Percentiles rank a stretch among this genome's conserved stretches.
Conservation (phyloP, 2,797 vertebrate genomes). For the Phoebastria nigripes region DNA sequence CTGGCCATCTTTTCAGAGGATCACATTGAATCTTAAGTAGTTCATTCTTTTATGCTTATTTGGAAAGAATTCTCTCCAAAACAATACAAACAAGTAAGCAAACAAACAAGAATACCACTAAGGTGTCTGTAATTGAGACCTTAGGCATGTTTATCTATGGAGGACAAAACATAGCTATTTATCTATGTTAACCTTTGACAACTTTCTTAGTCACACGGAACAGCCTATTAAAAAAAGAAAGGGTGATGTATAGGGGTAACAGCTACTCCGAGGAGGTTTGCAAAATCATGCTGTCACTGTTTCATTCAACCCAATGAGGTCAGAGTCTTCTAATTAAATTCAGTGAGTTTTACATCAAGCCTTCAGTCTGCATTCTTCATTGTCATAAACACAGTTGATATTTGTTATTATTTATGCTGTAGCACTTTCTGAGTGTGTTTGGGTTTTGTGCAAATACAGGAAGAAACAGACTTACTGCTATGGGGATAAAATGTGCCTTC, state of each 20-base stretch:
- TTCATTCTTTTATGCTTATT: not conserved
- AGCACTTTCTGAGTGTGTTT: not conserved
- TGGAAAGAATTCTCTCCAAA: slow-evolving; percentile 12
- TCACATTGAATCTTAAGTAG: not conserved
- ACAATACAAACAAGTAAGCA: not conserved
- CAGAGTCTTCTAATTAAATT: slow-evolving; percentile 27
- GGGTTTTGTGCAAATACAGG: not conserved
- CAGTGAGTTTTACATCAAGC: not conserved
- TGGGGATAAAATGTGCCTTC: not conserved
- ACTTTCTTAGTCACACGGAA: slow-evolving; percentile 37
- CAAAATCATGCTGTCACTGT: not conserved
- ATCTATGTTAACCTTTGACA: slow-evolving; percentile 50
- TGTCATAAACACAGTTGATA: slow-evolving; percentile 16
- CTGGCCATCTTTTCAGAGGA: not conserved
- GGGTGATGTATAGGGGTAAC: not conserved
- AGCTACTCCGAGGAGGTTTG: not conserved
- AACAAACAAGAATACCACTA: not conserved
- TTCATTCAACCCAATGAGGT: slow-evolving; percentile 4
- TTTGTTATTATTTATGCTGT: slow-evolving; percentile 13
- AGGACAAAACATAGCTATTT: slow-evolving; percentile 17
- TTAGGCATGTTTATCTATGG: slow-evolving; percentile 14
- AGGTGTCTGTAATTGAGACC: slow-evolving; percentile 18
- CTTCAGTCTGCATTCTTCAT: not conserved
- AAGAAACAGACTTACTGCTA: slow-evolving; percentile 7
- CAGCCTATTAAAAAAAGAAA: slow-evolving; percentile 18